Base-by-base conservation (phyloP, 1,140 invertebrate species). In the Trissolcus basalis region DNA sequence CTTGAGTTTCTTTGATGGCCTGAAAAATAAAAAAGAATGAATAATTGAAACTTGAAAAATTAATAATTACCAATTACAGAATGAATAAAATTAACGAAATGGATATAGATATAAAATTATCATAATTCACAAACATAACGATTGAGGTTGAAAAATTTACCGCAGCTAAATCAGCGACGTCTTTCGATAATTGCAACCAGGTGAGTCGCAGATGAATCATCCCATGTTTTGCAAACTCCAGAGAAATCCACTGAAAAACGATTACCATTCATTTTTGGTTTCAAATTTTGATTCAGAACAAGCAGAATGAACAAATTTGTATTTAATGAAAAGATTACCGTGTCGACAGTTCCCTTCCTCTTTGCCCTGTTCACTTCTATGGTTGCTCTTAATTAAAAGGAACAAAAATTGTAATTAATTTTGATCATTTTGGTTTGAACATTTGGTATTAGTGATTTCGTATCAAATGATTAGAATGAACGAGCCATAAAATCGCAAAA, bases 201-300 rank as follows among this genome's bases (percentile, higher is more conserved):
- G 92, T 93, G 15, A 97, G 88, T 61, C 95, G 91, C 27, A 98
- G 81, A 85, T 98, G 95, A 1, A 98, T 91, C 89, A 95, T 93
- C 35, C 97, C 97, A 82, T 96, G 95, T 87, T 97, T 97, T 3
- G 96, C 96, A 88, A 97, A 94, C 86, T 98, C 96, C 67, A 99
- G 89, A 0, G 95, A 94, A 51, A 97, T 90, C 96, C 97, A 98
- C 95, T 97, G 15, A 87, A 89, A 78, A 75, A 79, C 69, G 59
- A 78, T 58, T n/a, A n/a, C n/a, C n/a, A n/a, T n/a, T n/a, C n/a
- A 77, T 39, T 59, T 11, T 39, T 11, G n/a, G 3, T 39, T 39
- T 27, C 11, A 44, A 12, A 44, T 44, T 44, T 44, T 9, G 39
- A n/a, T n/a, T 35, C 33, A 35, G 10, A 5, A 35, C 33, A 35